Evolutionary conservation across 2,888 invertebrate species (phyloP).

Genomic region (Nymphalis polychloros): DNA sequence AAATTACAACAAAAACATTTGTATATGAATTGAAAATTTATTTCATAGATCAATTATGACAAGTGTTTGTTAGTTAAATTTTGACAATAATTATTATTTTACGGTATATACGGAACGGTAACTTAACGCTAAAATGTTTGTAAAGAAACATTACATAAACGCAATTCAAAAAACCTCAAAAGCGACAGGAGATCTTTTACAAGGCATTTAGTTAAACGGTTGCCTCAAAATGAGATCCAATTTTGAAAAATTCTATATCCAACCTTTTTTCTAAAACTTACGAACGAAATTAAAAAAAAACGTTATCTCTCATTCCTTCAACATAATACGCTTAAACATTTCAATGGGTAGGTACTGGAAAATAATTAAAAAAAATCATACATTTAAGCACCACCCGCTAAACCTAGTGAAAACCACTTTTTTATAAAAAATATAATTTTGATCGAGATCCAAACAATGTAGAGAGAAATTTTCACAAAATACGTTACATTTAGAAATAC

Average conservation of each 20-base stretch:
- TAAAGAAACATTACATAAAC: conserved; percentile 54
- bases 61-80: conserved; percentile 65
- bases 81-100: conserved; percentile 55
- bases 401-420: conserved; percentile 46
- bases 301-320: conserved; percentile 54
- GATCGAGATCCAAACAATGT: conserved; percentile 68
- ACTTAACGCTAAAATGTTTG: conserved; percentile 58
- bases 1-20: conserved; percentile 13
- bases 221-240: conserved; percentile 75
- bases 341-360: conserved; percentile 62
- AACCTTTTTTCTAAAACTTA: conserved; percentile 64
- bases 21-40: conserved; percentile 61
- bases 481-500: conserved; percentile 53
- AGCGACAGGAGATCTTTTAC: conserved; percentile 69
- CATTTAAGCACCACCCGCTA: conserved; percentile 76
- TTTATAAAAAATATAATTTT: conserved; percentile 59
- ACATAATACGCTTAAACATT: conserved; percentile 67
- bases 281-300: conserved; percentile 54
- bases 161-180: conserved; percentile 55
- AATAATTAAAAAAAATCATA: conserved; percentile 52
- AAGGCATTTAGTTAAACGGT: conserved; percentile 57
- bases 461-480: conserved; percentile 51
- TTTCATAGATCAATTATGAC: conserved; percentile 59
- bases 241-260: conserved; percentile 67
- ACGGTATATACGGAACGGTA: conserved; percentile 51